Conservation (phyloP, 1,140 invertebrate species). For the Chelonus insularis region DNA sequence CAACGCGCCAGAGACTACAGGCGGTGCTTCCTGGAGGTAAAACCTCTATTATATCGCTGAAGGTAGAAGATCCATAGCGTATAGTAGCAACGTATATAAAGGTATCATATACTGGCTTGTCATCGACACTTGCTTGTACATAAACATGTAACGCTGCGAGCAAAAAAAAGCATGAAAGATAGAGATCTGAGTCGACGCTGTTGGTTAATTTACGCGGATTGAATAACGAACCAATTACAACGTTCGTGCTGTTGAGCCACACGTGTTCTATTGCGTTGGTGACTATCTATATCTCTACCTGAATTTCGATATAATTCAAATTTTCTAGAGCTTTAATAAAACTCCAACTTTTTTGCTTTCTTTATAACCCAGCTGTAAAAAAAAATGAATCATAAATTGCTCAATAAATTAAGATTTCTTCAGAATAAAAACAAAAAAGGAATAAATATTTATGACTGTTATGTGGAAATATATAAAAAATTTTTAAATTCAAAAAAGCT, state of each 20-base stretch:
- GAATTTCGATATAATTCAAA: too few species aligned
- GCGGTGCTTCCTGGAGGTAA: slow-evolving; percentile 3
- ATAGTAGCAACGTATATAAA: too few species aligned
- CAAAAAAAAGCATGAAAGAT: too few species aligned
- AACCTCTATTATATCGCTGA: slow-evolving; percentile 5
- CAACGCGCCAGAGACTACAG: not conserved
- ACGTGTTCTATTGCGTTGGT: slow-evolving; percentile 33
- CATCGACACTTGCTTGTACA: not conserved
- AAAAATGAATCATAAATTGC: too few species aligned
- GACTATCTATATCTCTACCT: slow-evolving; percentile 28
- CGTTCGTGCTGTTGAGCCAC: slow-evolving; percentile 40
- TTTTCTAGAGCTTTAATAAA: too few species aligned
- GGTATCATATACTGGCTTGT: not conserved
- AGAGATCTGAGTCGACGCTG: not conserved
- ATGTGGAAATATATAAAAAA: not conserved
- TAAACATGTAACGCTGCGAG: not conserved
- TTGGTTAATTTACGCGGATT: slow-evolving; percentile 44
- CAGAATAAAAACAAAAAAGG: too few species aligned
- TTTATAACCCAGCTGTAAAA: too few species aligned
- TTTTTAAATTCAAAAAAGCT: not conserved
- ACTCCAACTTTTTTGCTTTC: too few species aligned
- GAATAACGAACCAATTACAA: slow-evolving; percentile 52
- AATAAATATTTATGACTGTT: not conserved
- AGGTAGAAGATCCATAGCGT: not conserved
- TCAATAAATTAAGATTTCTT: slow-evolving; percentile 19